Base-by-base conservation (phyloP, 1,140 invertebrate species). In the Cardiocondyla obscurior region DNA sequence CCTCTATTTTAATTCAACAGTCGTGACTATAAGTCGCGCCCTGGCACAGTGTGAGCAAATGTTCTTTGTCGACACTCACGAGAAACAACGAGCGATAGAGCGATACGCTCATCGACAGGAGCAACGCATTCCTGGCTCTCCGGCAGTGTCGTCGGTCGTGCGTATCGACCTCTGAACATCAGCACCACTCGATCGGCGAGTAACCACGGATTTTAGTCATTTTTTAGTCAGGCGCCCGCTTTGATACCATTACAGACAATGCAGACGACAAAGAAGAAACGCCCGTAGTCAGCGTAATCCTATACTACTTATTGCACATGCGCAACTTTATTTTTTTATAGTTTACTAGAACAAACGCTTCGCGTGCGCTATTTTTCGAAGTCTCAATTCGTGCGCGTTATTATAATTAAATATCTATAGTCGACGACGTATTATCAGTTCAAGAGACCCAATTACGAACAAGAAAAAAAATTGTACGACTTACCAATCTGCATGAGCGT, bases 241-340 rank as follows among this genome's bases (percentile, higher is more conserved):
- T 33, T 14, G 84, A 88, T 82, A 89, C n/a, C n/a, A n/a, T n/a
- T n/a, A n/a, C n/a, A n/a, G n/a, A n/a, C 79, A 88, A 85, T 83
- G 88, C 88, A 89, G 89, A 89, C 89, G 88, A 90, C 86, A n/a
- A 76, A 79, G 42, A 84, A 90, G 89, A 49, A 89, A 88, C 90
- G 90, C 87, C 89, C 89, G 90, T 90, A n/a, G n/a, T n/a, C n/a
- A n/a, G n/a, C n/a, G n/a, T n/a, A n/a, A n/a, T n/a, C n/a, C n/a
- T n/a, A n/a, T n/a, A n/a, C n/a, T n/a, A n/a, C n/a, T n/a, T n/a
- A n/a, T n/a, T n/a, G n/a, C n/a, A n/a, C n/a, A n/a, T n/a, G n/a
- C n/a, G n/a, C n/a, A n/a, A n/a, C n/a, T n/a, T n/a, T n/a, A n/a
- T n/a, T n/a, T n/a, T n/a, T n/a, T n/a, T n/a, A n/a, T n/a, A n/a